Evolutionary conservation across 2,113 vertebrate genomes (phyloP), one percentile per base, ranked within the genome.

Genomic region (Apodemus sylvaticus): DNA sequence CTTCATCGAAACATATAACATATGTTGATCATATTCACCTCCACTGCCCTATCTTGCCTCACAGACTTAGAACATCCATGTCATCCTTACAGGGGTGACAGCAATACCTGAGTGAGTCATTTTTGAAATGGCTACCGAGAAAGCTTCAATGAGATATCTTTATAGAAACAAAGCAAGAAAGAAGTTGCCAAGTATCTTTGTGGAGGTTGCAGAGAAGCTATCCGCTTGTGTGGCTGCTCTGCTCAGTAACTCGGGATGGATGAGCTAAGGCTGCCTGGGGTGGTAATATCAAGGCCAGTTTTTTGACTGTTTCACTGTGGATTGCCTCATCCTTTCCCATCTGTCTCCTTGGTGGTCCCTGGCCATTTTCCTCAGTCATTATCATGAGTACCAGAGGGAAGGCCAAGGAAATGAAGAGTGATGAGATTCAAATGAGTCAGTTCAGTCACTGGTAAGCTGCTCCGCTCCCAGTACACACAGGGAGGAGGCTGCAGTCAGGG

Each of bases 401-500:
- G 68, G 78, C 81, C 64, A 62, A 74, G 82, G 81, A 94, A 92
- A 76, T n/a, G 51, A 91, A 83, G 81, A 68, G 78, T 66, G 92
- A 95, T 55, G 77, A 71, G 76, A 98, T 91, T 82, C 81, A 94
- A 68, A 91, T 76, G 89, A 95, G 86, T 95, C 53, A 5, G 31
- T 89, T 51, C 91, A 76, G 73, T 82, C 91, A 93, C 95, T 97
- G 91, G 89, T 95, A 77, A 81, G 94, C 78, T 93, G 92, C 94
- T 95, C 86, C 34, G 66, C 85, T 93, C 14, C 0, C 53, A 89
- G 51, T 53, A 10, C 26, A 73, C 48, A 39, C 7, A 51, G 93
- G 79, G 86, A 77, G 71, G 73, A 9, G n/a, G 70, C 62, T 79
- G 93, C 66, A 68, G 77, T 77, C 39, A 36, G 73, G 66, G 48